phyloP scores from a whole-genome alignment of 2,113 vertebrate genomes.

The Silurus meridionalis region DNA sequence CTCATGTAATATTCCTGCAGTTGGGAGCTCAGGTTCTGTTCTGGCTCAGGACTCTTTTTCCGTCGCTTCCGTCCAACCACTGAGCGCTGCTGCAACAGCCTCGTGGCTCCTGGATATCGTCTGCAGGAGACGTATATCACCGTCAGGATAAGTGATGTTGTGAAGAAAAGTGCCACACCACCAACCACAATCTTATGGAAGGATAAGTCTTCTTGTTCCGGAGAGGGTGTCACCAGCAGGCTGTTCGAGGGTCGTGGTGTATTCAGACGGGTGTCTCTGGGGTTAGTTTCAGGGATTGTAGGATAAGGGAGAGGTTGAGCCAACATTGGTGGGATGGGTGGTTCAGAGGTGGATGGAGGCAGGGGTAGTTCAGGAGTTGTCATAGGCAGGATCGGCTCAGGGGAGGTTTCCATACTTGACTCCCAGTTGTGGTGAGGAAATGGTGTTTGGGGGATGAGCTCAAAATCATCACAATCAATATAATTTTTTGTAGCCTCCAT shows the following conservation, averaged over 20 bases:
- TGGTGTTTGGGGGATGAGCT: slow-evolving; percentile 68
- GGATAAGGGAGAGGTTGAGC: slow-evolving; percentile 79
- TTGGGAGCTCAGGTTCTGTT: slow-evolving; percentile 95
- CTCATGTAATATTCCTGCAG: slow-evolving; percentile 99
- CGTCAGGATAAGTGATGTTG: slow-evolving; percentile 88
- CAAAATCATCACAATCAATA: slow-evolving; percentile 84
- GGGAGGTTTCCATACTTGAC: slow-evolving; percentile 64
- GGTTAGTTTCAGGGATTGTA: slow-evolving; percentile 76
- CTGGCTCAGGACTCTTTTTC: slow-evolving; percentile 94
- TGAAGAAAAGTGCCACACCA: slow-evolving; percentile 93
- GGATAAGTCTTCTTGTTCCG: slow-evolving; percentile 91
- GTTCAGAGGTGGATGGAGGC: slow-evolving; percentile 59
- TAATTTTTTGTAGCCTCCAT: slow-evolving; percentile 89
- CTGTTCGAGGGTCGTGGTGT: slow-evolving; percentile 66
- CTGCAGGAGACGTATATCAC: slow-evolving; percentile 96
- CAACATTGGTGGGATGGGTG: slow-evolving; percentile 77
- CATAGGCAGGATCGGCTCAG: slow-evolving; percentile 76
- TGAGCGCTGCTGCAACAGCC: slow-evolving; percentile 88
- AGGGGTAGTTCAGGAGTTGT: slow-evolving; percentile 70
- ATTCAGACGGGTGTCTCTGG: slow-evolving; percentile 60
- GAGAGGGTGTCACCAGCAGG: slow-evolving; percentile 71
- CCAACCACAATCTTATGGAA: slow-evolving; percentile 97
- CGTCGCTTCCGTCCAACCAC: slow-evolving; percentile 88
- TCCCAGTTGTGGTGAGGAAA: slow-evolving; percentile 65
- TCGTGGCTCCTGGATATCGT: slow-evolving; percentile 90